Conservation (phyloP, 2,888 invertebrate genomes). For the Netelia inedita region DNA sequence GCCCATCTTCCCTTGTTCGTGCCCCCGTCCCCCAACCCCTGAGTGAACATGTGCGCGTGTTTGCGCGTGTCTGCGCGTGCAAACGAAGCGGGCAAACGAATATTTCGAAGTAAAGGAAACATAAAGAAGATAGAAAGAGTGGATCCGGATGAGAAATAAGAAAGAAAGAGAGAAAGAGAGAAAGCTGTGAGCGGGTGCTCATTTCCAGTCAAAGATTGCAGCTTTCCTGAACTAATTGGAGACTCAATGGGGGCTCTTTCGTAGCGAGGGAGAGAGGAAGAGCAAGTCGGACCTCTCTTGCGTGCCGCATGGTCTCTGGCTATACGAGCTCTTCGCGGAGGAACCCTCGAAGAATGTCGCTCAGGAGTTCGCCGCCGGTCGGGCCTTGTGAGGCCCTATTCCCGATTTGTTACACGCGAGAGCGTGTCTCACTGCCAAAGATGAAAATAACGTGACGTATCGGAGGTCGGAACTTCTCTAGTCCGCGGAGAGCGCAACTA, state of each 20-base stretch:
- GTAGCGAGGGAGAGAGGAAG: constrained; percentile 36
- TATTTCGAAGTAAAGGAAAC: constrained; percentile 41
- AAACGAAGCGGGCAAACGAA: constrained; percentile 43
- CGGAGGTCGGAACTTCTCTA: constrained; percentile 56
- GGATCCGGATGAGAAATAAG: not conserved
- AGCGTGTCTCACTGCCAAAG: constrained; percentile 69
- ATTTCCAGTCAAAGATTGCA: constrained; percentile 73
- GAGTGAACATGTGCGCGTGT: too few relatives aligned
- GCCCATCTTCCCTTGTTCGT: constrained; percentile 12
- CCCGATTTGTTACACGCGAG: constrained; percentile 78
- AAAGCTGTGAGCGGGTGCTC: constrained; percentile 43
- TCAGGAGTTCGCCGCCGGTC: constrained; percentile 29
- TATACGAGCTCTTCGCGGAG: constrained; percentile 49
- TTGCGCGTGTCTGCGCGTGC: too few relatives aligned
- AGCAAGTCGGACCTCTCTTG: constrained; percentile 67
- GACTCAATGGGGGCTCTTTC: constrained; percentile 73
- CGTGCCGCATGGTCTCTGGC: constrained; percentile 51
- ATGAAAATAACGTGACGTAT: constrained; percentile 71
- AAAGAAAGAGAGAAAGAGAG: constrained; percentile 32
- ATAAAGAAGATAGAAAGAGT: constrained; percentile 17
- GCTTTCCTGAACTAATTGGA: constrained; percentile 80
- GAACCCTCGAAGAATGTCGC: constrained; percentile 59
- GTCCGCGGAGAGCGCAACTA: constrained; percentile 33
- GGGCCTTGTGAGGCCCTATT: constrained; percentile 53
- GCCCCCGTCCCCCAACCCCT: not conserved